Base-by-base conservation (phyloP, 2,888 invertebrate genomes). In the Epinotia demarniana region DNA sequence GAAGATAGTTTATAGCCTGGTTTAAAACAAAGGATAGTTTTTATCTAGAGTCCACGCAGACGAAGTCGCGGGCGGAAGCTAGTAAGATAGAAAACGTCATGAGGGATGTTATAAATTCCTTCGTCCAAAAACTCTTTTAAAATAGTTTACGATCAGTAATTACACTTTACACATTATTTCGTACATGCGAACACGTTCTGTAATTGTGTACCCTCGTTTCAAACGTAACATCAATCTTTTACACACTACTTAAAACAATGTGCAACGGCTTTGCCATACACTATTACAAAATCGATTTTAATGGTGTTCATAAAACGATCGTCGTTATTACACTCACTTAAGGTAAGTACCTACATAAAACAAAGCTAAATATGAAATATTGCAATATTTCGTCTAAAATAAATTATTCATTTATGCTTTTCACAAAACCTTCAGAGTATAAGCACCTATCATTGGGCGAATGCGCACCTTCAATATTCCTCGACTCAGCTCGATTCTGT, bases 221-320 rank as follows among this genome's bases (percentile, higher is more conserved):
- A 55, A 18, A 18, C 43, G 60, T 70, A 72, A 64, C 76, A 76
- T 76, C 70, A 67, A 71, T 60, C 61, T 76, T 68, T 76, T 73
- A 76, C 76, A 73, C 66, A 62, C 73, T 76, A 76, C 76, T 74
- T 68, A 57, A 9, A 43, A 46, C 43, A 23, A 68, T 68, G 58
- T 39, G 68, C 62, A 62, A 57, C 46, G 46, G 57, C 23, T 33
- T 49, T 53, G 33, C 66, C 39, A 23, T 73, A 46, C 55, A 55
- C 68, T 13, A 63, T 75, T 70, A 33, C 63, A 39, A 70, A 70
- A 64, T 63, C 57, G 39, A 70, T 70, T 67, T 58, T 74, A 74
- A 74, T 69, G 49, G 43, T 9, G 19, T 6, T 19, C 57, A 58
- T 55, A 68, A 62, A 67, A 67, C 67, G 64, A 72, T 27, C 23